These are phyloP conservation scores for Etheostoma perlongum DNA, from an alignment of 2,797 vertebrate species.

Conservation along the genomic window DNA sequence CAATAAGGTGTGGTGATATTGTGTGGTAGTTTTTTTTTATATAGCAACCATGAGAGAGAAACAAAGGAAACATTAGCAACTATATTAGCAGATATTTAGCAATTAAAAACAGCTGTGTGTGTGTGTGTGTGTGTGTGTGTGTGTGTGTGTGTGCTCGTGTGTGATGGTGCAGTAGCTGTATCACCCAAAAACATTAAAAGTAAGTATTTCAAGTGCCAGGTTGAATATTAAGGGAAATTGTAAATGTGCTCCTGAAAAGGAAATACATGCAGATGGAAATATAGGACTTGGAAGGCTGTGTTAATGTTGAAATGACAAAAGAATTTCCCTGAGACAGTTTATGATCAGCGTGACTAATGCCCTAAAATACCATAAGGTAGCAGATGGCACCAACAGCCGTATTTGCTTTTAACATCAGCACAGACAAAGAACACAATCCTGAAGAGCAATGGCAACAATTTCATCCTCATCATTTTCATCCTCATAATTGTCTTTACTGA, in stretches of 20 bases:
- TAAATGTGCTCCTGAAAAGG: constrained; percentile 52
- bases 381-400: constrained; percentile 62
- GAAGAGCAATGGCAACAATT: constrained; percentile 31
- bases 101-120: constrained; percentile 6
- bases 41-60: constrained; percentile 12
- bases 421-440: constrained; percentile 37
- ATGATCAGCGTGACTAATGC: constrained; percentile 63
- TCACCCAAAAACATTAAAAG: constrained; percentile 47
- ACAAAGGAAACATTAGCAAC: constrained; percentile 46
- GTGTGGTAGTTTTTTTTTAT: constrained; percentile 6
- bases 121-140: neutral
- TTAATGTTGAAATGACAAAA: constrained; percentile 57
- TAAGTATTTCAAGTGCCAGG: constrained; percentile 47
- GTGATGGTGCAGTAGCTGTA: constrained; percentile 26
- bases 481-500: constrained; percentile 26
- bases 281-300: constrained; percentile 29
- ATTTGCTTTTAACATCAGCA: constrained; percentile 56
- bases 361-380: constrained; percentile 55
- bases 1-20: constrained; percentile 15
- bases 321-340: constrained; percentile 55
- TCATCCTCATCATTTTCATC: constrained; percentile 31
- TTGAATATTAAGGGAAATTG: constrained; percentile 56
- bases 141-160: neutral
- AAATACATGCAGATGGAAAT: constrained; percentile 63
- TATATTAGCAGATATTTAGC: neutral